Evolutionary conservation across 2,113 vertebrate species (phyloP).

Genomic region (Regulus satrapa): DNA sequence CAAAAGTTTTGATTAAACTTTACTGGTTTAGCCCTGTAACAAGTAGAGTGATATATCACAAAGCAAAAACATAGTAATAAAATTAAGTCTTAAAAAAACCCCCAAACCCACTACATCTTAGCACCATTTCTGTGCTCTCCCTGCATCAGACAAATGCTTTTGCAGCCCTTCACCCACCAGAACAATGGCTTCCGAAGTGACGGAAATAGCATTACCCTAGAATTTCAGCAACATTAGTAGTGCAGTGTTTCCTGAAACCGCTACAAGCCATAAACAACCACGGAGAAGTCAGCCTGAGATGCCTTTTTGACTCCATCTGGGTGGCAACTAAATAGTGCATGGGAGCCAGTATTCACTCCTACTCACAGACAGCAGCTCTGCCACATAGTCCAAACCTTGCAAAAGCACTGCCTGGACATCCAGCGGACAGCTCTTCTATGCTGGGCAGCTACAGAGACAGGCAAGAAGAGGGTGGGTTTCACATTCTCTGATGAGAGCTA

Average conservation of each 20-base stretch:
- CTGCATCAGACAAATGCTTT: background rate
- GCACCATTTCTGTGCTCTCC: background rate
- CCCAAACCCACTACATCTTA: background rate
- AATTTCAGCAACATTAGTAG: background rate
- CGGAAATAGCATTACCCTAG: background rate
- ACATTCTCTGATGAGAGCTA: background rate
- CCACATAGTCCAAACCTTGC: background rate
- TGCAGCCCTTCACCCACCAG: slow-evolving; percentile 26
- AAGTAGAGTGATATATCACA: background rate
- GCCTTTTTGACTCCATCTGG: background rate
- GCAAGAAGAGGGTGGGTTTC: background rate
- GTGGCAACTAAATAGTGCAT: rapidly evolving
- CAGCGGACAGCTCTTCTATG: rapidly evolving
- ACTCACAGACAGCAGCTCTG: background rate
- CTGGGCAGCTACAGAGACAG: rapidly evolving
- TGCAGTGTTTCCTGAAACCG: background rate
- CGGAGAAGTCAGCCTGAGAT: background rate
- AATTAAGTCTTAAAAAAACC: background rate
- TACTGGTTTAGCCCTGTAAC: background rate
- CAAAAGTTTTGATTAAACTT: background rate
- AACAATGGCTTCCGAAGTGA: background rate
- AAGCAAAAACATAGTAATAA: background rate
- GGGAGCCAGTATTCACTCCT: background rate
- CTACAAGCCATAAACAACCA: background rate
- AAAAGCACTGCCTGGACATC: background rate